phyloP scores from a whole-genome alignment of 2,797 vertebrate species.

The Artibeus jamaicensis region DNA sequence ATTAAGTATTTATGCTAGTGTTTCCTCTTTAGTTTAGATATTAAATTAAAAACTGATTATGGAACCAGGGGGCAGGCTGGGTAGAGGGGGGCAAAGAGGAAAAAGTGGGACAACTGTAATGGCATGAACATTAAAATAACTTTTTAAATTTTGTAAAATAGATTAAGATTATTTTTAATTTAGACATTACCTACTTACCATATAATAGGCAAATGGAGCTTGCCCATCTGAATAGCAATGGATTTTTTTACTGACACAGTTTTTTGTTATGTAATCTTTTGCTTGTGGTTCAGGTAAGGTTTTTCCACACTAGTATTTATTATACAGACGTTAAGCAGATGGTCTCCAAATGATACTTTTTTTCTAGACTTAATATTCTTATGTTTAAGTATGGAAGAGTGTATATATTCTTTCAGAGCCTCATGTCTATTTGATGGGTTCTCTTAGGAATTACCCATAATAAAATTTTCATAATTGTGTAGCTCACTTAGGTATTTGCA shows the following conservation, averaged over 20 bases:
- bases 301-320: background rate
- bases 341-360: conserved; percentile 35
- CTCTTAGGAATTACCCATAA: background rate
- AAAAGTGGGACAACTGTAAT: no score
- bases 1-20: background rate
- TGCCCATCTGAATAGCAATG: conserved; percentile 1
- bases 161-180: background rate
- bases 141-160: background rate
- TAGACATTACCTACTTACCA: background rate
- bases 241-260: background rate
- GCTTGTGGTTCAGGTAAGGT: background rate
- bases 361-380: background rate
- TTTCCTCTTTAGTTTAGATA: background rate
- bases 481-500: conserved; percentile 37
- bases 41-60: background rate
- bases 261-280: conserved; percentile 22
- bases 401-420: background rate
- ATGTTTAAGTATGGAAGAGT: background rate
- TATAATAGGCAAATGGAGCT: background rate
- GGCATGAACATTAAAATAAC: no score
- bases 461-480: conserved; percentile 4
- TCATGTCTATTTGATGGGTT: background rate
- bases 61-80: no score
- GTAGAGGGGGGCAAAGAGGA: no score
- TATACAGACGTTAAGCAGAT: conserved; percentile 34